Base-by-base conservation (phyloP, 1,140 invertebrate genomes). In the Rhagoletis pomonella region DNA sequence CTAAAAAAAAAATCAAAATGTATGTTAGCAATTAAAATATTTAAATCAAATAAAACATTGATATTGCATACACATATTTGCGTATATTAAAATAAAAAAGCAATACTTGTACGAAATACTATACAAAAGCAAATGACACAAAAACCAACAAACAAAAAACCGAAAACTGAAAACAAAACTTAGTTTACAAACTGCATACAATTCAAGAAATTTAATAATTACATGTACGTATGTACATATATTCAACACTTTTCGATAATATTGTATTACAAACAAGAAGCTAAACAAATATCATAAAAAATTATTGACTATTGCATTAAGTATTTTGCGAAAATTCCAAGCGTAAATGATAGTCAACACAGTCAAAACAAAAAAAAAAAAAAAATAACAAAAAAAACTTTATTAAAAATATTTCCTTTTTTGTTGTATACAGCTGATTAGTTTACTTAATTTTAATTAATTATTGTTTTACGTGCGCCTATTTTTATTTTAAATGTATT, bases 21-120 rank as follows among this genome's bases (percentile, higher is more conserved):
- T 62, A 62, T 62, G 4, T 17, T 17, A 12, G 7, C 12, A 62
- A n/a, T 14, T 62, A n/a, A n/a, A 62, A 62, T n/a, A 62, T 62
- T 3, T 12, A 62, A 62, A 62, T n/a, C n/a, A 62, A 62, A 62
- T 62, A 62, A 62, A 47, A 73, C 12, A 65, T 65, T 65, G 64
- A 73, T 73, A 73, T 73, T 73, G 67, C 4, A 73, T 14, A 73
- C 67, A 47, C 3, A 73, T 73, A 73, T 73, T 73, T 73, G 67
- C 42, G 44, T 44, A 73, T 73, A 73, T 73, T 73, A 14, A 44
- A n/a, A n/a, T n/a, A n/a, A n/a, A n/a, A 47, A 73, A 44, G 67
- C 67, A 73, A 73, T 73, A 73, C 42, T 73, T 73, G 14, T 73
- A 47, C 42, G 67, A 73, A 73, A 73, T 73, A 73, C 39, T 67